Evolutionary conservation across 2,797 vertebrate genomes (phyloP).

Genomic region (Sphenodon punctatus): DNA sequence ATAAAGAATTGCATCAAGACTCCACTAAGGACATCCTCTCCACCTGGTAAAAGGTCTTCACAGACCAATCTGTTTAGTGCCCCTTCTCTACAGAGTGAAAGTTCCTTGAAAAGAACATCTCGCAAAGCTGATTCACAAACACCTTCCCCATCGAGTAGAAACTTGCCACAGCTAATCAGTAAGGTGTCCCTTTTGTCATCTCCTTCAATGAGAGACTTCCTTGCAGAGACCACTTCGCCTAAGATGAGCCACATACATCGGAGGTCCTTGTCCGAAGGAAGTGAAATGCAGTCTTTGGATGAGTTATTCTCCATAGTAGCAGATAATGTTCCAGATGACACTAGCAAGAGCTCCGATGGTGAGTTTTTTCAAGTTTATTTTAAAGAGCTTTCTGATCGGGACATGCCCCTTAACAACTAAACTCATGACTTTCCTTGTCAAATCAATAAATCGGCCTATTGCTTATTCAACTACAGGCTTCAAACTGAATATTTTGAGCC

Average conservation of each 20-base stretch:
- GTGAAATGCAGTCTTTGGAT: conserved; percentile 78
- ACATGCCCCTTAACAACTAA: no score
- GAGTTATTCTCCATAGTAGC: conserved; percentile 65
- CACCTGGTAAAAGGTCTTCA: background rate
- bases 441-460: no score
- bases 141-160: conserved; percentile 20
- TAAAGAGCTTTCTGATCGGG: background rate
- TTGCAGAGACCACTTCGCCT: conserved; percentile 5
- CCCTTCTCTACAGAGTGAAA: background rate
- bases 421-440: no score
- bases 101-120: background rate
- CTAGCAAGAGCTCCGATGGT: conserved; percentile 76
- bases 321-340: conserved; percentile 42
- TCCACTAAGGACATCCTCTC: background rate
- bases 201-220: background rate
- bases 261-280: conserved; percentile 55
- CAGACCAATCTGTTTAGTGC: background rate
- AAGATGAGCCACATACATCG: background rate
- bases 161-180: background rate
- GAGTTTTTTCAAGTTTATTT: conserved; percentile 37
- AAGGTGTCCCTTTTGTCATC: background rate
- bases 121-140: background rate
- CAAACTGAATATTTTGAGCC: conserved; percentile 82
- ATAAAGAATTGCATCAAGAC: conserved; percentile 6
- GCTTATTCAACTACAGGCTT: conserved; percentile 81